phyloP scores from a whole-genome alignment of 2,888 invertebrate species.

The Octodonta nipae region DNA sequence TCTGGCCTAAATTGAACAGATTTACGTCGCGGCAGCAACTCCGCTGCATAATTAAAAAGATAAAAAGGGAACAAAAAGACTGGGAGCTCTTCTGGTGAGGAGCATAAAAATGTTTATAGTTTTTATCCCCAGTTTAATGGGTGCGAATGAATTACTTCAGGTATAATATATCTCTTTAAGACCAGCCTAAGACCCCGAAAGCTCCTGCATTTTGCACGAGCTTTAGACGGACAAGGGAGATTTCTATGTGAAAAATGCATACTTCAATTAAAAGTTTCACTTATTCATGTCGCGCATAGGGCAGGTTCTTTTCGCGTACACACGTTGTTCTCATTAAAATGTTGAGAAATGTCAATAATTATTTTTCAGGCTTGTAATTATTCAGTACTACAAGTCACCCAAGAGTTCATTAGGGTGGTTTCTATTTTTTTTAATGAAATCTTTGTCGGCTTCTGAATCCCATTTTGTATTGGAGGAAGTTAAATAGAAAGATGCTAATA shows the following conservation, averaged over 20 bases:
- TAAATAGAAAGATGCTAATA: too few relatives aligned
- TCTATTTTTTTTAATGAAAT: too few relatives aligned
- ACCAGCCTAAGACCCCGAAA: slow-evolving; percentile 15
- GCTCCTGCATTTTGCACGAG: slow-evolving; percentile 26
- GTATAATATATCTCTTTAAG: slow-evolving; percentile 29
- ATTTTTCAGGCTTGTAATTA: slow-evolving; percentile 3
- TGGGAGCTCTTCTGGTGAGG: slow-evolving; percentile 9
- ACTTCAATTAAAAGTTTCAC: slow-evolving; percentile 5
- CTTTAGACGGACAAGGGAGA: too few relatives aligned
- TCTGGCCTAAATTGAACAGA: slow-evolving; percentile 2
- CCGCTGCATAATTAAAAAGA: slow-evolving; percentile 2
- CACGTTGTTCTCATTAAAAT: slow-evolving; percentile 12
- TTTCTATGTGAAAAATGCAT: slow-evolving; percentile 16
- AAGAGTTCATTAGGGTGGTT: too few relatives aligned
- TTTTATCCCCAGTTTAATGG: slow-evolving; percentile 32
- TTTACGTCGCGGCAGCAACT: slow-evolving; percentile 1
- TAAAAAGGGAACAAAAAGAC: slow-evolving; percentile 1
- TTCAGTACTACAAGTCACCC: too few relatives aligned
- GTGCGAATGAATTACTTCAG: slow-evolving; percentile 29
- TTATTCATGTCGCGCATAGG: background rate
- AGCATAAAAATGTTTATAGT: slow-evolving; percentile 32
- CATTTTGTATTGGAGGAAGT: too few relatives aligned
- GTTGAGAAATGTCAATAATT: slow-evolving; percentile 10
- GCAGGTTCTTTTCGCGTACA: too few relatives aligned
- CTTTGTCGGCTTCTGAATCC: too few relatives aligned